Base-by-base conservation (phyloP, 2,888 invertebrate species). In the Tenthredo livida region DNA sequence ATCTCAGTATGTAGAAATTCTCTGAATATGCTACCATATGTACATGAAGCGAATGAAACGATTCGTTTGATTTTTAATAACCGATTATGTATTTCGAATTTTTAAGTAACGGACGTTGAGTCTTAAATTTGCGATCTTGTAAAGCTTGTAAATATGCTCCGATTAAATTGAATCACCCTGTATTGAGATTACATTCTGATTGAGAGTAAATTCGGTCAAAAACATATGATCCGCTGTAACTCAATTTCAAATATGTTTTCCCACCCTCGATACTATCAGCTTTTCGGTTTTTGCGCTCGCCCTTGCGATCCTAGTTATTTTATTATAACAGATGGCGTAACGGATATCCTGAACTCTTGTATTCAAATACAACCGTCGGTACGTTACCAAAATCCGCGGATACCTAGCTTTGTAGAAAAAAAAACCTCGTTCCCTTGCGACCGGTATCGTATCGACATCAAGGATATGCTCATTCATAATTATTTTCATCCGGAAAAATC, bases 241-340 rank as follows among this genome's bases (percentile, higher is more conserved):
- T 15, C 17, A 70, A 70, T 33, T 70, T 70, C 4, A 33, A 37
- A 37, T 37, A n/a, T 29, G 37, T 7, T 70, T 37, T 37, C 70
- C 17, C 37, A 17, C 15, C 4, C 2, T 43, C 12, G 43, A 43
- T 43, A n/a, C n/a, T n/a, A 43, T 12, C 43, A 43, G 43, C 12
- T 3, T 17, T 70, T 50, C 6, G 50, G 17, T n/a, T 50, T n/a
- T 50, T n/a, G 25, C 21, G 25, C 61, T 10, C 61, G 6, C 1
- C n/a, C 54, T 54, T 0, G n/a, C n/a, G 7, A 54, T 54, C 12
- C 4, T 61, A 21, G 12, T 12, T 25, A 2, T 61, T 25, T 75
- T n/a, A 25, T 47, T 47, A 21, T 21, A 75, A 47, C 75, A 75
- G 75, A 75, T 75, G 12, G 75, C 47, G 25, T 9, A 75, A 21